Evolutionary conservation across 2,113 vertebrate species (phyloP), one percentile per base, ranked within the genome.

Genomic region (Micromys minutus): DNA sequence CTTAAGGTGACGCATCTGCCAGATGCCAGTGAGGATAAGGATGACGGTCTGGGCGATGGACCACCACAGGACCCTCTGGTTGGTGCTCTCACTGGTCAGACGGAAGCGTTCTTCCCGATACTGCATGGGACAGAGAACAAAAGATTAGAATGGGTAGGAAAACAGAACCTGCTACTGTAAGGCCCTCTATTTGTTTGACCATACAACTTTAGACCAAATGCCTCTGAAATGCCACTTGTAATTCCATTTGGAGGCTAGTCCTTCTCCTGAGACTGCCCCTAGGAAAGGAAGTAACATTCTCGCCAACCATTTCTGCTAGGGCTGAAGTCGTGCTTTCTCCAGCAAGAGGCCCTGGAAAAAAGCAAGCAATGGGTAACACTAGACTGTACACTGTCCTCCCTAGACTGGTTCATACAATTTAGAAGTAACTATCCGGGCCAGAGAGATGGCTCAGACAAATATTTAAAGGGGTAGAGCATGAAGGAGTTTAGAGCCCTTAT

Each of bases 1-100:
- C 97, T 99, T 99, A 93, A 99, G 99, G 89, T 99, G 99, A 81
- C 99, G 98, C 99, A 99, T 99, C 98, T 99, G 99, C 99, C 99
- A 99, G 96, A 99, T 99, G 61, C 99, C 99, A 0, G 99, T 99
- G 97, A 99, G 96, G 97, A 99, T 99, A 96, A 99, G 99, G 98
- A 99, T 99, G 98, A 99, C 96, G 0, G 99, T 99, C 97, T 99
- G 99, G 15, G 99, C 98, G 3, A 99, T 99, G 95, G 99, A 99
- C 99, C 99, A 99, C 99, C 99, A 99, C 10, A 99, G 99, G 29
- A 99, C 99, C 0, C 99, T 98, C 98, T 99, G 99, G 98, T 99
- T 99, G 61, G 99, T 99, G 98, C 99, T 99, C 98, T 99, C 99
- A 0, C 99, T 99, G 0, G 99, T 99, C 99, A 99, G 99, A 34